A percentile compares a stretch with the other conserved stretches of the same genome.
Conservation (phyloP, 2,797 vertebrate species). For the Intellagama lesueurii region DNA sequence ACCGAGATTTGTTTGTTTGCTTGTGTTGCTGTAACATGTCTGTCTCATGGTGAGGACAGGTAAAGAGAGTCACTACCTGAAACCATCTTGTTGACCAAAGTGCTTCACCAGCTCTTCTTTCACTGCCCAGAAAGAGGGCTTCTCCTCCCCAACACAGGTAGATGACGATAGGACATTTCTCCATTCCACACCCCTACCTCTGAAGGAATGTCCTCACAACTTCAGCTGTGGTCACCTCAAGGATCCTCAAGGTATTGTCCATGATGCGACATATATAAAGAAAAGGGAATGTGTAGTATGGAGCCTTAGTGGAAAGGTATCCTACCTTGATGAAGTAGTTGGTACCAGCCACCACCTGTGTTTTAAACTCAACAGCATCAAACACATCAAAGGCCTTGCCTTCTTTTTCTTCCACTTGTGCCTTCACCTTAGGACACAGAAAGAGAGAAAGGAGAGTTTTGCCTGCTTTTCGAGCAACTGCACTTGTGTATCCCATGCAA, state of each 20-base stretch:
- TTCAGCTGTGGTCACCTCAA: too few relatives aligned
- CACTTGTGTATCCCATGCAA: background rate
- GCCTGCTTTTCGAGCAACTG: background rate
- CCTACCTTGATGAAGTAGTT: constrained; percentile 70
- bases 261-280: background rate
- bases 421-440: constrained; percentile 56
- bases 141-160: background rate
- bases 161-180: background rate
- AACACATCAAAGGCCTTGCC: accelerated
- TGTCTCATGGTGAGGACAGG: background rate
- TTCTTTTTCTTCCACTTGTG: constrained; percentile 29
- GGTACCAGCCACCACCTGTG: constrained; percentile 63
- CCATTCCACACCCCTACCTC: background rate
- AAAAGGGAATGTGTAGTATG: background rate
- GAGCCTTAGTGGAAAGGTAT: background rate
- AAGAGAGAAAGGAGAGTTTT: background rate
- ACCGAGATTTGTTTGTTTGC: too few relatives aligned
- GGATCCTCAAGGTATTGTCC: too few relatives aligned
- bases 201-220: background rate
- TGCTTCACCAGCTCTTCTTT: background rate
- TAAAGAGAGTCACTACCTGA: background rate
- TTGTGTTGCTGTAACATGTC: too few relatives aligned
- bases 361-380: background rate
- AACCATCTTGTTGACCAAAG: background rate
- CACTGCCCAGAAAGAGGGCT: background rate